These are phyloP conservation scores for Hipposideros armiger DNA, from an alignment of 2,113 vertebrate genomes.

Conservation along the genomic window DNA sequence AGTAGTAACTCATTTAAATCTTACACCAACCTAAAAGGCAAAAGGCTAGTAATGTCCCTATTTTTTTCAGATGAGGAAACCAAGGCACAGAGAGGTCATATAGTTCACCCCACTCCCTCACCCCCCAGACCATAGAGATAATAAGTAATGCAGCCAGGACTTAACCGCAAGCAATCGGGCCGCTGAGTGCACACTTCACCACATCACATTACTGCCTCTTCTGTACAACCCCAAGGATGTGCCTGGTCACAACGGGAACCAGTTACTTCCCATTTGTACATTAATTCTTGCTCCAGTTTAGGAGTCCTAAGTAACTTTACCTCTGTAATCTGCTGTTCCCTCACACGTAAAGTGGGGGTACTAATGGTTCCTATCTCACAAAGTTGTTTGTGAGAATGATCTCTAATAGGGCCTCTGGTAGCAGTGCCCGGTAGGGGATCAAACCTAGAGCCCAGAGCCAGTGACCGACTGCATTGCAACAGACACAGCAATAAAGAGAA, in stretches of 20 bases:
- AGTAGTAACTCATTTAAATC: not conserved
- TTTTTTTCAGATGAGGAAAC: slow-evolving; percentile 1
- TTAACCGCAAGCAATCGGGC: not conserved
- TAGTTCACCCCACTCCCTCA: not conserved
- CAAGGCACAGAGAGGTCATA: not conserved
- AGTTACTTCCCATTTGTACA: not conserved
- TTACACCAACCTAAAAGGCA: not conserved
- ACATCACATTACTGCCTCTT: not conserved
- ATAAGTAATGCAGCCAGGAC: not conserved
- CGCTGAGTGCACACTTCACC: not conserved
- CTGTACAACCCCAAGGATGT: not conserved
- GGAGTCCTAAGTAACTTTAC: not conserved
- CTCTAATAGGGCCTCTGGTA: not conserved
- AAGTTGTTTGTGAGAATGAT: not conserved
- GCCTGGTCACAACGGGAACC: not conserved
- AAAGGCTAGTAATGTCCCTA: not conserved
- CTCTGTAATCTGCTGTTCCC: not conserved
- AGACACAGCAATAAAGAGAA: not conserved
- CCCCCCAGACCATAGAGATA: not conserved
- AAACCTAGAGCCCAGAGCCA: not conserved
- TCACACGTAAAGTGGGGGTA: not conserved
- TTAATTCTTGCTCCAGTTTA: not conserved
- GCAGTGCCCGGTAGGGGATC: not conserved
- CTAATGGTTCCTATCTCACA: not conserved
- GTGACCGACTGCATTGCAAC: not conserved